A percentile compares a stretch with the other conserved stretches of the same genome.
Conservation (phyloP, 2,888 invertebrate species). For the Aelia acuminata region DNA sequence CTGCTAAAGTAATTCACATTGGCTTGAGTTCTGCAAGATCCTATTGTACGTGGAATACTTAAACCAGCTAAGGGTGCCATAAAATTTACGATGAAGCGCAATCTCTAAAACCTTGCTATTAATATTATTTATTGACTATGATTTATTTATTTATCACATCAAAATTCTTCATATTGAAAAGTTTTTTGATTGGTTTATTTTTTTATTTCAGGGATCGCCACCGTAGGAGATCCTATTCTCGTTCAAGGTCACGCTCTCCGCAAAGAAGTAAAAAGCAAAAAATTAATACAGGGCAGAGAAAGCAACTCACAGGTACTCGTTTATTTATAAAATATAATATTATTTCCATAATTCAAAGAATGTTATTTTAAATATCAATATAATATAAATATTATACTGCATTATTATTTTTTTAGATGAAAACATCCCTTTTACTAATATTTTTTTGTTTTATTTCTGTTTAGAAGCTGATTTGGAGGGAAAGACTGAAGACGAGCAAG, state of each 20-base stretch:
- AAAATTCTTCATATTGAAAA: neutral
- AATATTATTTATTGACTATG: no score
- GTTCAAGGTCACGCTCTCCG: conserved; percentile 62
- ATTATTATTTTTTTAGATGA: no score
- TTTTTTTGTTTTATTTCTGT: conserved; percentile 57
- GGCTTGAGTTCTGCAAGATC: no score
- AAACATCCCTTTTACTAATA: neutral
- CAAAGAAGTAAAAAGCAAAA: conserved; percentile 56
- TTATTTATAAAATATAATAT: neutral
- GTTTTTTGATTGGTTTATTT: neutral
- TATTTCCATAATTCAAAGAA: no score
- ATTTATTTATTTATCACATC: no score
- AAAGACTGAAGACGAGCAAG: conserved; percentile 90
- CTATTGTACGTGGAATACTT: no score
- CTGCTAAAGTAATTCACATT: no score
- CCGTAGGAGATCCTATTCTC: conserved; percentile 59
- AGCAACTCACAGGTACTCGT: neutral
- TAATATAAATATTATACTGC: no score
- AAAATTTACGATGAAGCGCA: no score
- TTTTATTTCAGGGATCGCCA: conserved; percentile 17
- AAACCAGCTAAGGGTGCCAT: no score
- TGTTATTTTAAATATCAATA: no score
- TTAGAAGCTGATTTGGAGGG: conserved; percentile 90
- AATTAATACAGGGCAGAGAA: neutral
- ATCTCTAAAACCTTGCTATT: no score